phyloP scores from a whole-genome alignment of 2,113 vertebrate genomes.

The Ptychochromis oligacanthus region DNA sequence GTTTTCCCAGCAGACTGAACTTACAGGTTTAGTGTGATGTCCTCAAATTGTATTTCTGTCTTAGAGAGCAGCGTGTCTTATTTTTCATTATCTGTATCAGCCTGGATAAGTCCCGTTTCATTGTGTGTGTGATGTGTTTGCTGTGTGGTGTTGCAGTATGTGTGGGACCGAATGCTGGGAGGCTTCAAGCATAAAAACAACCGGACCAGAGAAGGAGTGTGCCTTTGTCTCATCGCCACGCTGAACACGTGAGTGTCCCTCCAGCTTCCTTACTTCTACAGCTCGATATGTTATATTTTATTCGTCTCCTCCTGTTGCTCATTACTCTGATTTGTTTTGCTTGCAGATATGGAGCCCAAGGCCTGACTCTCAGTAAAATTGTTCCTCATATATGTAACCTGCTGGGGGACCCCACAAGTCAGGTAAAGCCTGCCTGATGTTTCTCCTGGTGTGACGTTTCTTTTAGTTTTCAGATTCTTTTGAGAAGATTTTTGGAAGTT shows the following conservation, averaged over 20 bases:
- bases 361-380: conserved; percentile 97
- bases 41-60: too few species aligned
- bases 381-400: conserved; percentile 99
- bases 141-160: conserved; percentile 80
- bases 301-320: not conserved
- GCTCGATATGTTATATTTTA: too few species aligned
- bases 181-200: conserved; percentile 99
- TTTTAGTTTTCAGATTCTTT: not conserved
- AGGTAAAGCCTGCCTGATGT: conserved; percentile 80
- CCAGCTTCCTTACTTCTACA: too few species aligned
- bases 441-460: not conserved
- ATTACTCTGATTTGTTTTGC: not conserved
- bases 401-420: conserved; percentile 95
- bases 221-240: conserved; percentile 96
- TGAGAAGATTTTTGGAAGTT: not conserved
- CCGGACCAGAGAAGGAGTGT: conserved; percentile 96
- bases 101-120: not conserved
- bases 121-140: not conserved
- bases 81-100: not conserved
- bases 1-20: too few species aligned
- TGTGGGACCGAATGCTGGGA: conserved; percentile 97
- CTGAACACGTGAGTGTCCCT: conserved; percentile 88
- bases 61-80: too few species aligned
- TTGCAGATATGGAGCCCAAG: conserved; percentile 94
- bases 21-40: too few species aligned